Evolutionary conservation across 1,140 invertebrate genomes (phyloP), one percentile per base, ranked within the genome.

Genomic region (Pseudoatta argentina): DNA sequence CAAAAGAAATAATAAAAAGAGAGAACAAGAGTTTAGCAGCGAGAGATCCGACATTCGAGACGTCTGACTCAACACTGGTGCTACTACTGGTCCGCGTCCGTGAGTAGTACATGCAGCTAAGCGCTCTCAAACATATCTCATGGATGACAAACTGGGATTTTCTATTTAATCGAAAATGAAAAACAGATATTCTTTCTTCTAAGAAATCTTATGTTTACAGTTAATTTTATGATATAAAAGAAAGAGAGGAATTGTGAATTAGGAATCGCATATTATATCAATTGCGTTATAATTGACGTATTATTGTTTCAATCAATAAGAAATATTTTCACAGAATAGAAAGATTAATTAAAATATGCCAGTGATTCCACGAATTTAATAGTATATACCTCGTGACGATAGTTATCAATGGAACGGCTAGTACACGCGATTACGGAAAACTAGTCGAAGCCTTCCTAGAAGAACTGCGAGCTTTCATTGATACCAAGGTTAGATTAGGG

Each of bases 1-100:
- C 27, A 12, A 34, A 14, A 39, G 34, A 30, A 64, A 55, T 16
- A 64, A 63, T 12, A 12, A 66, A 73, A 51, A 48, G 16, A 18
- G 0, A 64, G 21, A 12, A 66, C 10, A 34, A 27, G 64, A 51
- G 21, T 48, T 24, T 55, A 77, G 18, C 39, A 21, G 67, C 44
- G 57, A 16, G 53, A 16, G 51, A 61, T 61, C 85, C 87, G 78
- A 87, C 87, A 67, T 27, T 78, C 59, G 64, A 69, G 86, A 87
- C 87, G 91, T 88, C 87, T 90, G 90, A 89, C 87, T 91, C 83
- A 39, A 82, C 67, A 85, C 83, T 87, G 87, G 48, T 79, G 81
- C 69, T 78, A 53, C 83, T 86, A 89, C 88, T 92, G 79, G 72
- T 73, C 14, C 67, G 83, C 86, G 87, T 63, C 86, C 83, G 89